Conservation (phyloP, 2,113 vertebrate species). For the Sinocyclocheilus anophthalmus region DNA sequence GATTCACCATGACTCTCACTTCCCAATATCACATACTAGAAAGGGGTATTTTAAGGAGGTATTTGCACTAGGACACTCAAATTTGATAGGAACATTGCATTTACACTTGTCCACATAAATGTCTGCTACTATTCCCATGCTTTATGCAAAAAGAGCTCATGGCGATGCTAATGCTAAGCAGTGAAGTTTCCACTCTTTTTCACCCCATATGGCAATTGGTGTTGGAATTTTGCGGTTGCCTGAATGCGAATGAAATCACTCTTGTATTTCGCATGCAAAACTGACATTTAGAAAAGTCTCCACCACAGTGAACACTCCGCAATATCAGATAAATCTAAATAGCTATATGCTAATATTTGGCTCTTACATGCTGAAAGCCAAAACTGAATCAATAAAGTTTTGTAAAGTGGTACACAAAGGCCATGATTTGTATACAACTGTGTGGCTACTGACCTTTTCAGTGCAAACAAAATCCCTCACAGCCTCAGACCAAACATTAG, state of each 20-base stretch:
- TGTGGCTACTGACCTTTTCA: slow-evolving; percentile 13
- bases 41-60: background rate
- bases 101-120: background rate
- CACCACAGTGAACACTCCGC: background rate
- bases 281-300: slow-evolving; percentile 17
- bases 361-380: background rate
- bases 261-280: background rate
- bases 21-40: background rate
- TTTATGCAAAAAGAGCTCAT: background rate
- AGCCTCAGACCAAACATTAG: slow-evolving; percentile 31
- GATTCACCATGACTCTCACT: background rate
- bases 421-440: background rate
- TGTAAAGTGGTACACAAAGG: background rate
- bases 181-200: background rate
- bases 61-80: background rate
- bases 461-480: background rate
- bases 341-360: background rate
- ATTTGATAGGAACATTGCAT: background rate
- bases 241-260: background rate
- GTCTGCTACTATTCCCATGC: background rate
- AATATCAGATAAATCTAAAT: background rate
- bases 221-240: background rate
- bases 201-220: background rate
- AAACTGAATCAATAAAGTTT: background rate
- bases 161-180: slow-evolving; percentile 1